Percentiles rank a stretch among this genome's conserved stretches.
Evolutionary conservation across 2,113 vertebrate genomes (phyloP).

Genomic region (Girardinichthys multiradiatus): DNA sequence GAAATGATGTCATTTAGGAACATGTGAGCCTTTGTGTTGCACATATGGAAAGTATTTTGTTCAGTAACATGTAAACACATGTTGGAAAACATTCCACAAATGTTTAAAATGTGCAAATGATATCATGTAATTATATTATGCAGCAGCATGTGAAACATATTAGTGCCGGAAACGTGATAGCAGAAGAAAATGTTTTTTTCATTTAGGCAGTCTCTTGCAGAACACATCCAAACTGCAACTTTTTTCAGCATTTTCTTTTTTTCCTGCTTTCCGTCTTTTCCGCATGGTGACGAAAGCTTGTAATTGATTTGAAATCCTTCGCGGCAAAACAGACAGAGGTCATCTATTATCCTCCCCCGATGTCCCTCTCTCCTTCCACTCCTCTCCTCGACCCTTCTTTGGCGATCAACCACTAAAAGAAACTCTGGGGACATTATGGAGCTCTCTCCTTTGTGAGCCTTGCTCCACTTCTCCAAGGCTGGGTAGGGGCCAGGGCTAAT

Average conservation of each 20-base stretch:
- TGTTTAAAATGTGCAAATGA: no score
- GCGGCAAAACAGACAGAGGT: conserved; percentile 61
- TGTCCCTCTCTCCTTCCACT: background rate
- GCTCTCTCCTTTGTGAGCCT: conserved; percentile 43
- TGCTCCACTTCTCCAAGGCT: conserved; percentile 64
- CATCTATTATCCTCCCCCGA: conserved; percentile 58
- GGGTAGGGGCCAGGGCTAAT: conserved; percentile 73
- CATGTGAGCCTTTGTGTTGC: no score
- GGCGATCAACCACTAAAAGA: conserved; percentile 63
- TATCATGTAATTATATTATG: background rate
- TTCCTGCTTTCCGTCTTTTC: conserved; percentile 4
- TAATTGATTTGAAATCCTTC: conserved; percentile 66
- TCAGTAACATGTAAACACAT: no score
- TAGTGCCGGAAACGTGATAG: background rate
- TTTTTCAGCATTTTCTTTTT: conserved; percentile 12
- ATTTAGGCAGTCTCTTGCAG: background rate
- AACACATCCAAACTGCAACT: conserved; percentile 2
- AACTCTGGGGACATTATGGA: conserved; percentile 61
- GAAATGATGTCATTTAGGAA: no score
- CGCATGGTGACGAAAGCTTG: conserved; percentile 14
- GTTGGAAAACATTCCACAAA: no score
- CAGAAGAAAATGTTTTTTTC: no score
- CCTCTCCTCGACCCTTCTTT: conserved; percentile 63
- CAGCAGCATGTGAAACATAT: no score
- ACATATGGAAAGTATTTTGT: no score